Evolutionary conservation across 1,140 invertebrate genomes (phyloP).

Genomic region (Leptopilina boulardi): DNA sequence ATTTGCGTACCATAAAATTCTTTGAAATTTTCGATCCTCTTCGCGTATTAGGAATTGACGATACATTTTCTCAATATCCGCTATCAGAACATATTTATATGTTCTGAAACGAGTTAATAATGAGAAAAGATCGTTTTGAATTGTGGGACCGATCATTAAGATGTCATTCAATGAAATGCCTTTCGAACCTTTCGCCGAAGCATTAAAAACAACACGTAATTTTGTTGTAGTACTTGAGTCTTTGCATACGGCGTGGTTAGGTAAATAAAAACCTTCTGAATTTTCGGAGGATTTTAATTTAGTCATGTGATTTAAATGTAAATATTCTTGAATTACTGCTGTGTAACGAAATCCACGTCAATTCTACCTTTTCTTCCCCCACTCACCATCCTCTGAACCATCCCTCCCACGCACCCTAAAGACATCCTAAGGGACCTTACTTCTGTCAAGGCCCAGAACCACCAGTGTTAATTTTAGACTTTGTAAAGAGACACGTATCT

Average conservation of each 20-base stretch:
- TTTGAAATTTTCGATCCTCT: constrained; percentile 37
- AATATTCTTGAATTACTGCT: constrained; percentile 57
- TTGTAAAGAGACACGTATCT: too few relatives aligned
- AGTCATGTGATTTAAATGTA: constrained; percentile 63
- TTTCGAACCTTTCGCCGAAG: constrained; percentile 54
- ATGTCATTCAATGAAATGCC: constrained; percentile 48
- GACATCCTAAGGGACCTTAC: too few relatives aligned
- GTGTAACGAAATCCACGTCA: too few relatives aligned
- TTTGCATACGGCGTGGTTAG: constrained; percentile 70
- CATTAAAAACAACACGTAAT: constrained; percentile 50
- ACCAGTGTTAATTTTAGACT: too few relatives aligned
- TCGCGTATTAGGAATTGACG: constrained; percentile 11
- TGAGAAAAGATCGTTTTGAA: constrained; percentile 48
- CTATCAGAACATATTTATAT: constrained; percentile 20
- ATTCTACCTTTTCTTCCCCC: too few relatives aligned
- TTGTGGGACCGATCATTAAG: constrained; percentile 53
- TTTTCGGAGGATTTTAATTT: not conserved
- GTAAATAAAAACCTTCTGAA: constrained; percentile 59
- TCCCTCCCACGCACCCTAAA: too few relatives aligned
- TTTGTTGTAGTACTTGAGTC: constrained; percentile 59
- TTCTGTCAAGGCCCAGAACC: too few relatives aligned
- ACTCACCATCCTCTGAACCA: too few relatives aligned
- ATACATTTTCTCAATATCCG: constrained; percentile 43
- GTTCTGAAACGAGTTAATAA: constrained; percentile 43
- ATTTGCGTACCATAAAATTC: constrained; percentile 25